Evolutionary conservation across 35 echinoderm and acorn worm species (phyloP).

Genomic region (Acanthaster planci): DNA sequence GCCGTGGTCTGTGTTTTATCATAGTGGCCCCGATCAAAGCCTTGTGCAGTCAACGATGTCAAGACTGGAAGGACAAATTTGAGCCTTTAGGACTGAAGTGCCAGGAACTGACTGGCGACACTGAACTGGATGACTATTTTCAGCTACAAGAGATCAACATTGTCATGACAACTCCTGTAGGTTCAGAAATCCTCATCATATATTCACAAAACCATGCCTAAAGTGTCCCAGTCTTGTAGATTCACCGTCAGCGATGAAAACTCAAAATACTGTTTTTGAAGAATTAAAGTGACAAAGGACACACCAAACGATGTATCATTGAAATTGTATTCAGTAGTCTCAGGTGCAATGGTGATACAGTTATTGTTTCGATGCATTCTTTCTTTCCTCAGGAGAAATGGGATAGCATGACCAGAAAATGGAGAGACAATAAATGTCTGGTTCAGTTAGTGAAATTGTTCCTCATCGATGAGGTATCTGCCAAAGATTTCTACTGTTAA

Average conservation of each 20-base stretch:
- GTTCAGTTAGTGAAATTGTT: conserved; percentile 72
- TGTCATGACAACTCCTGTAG: conserved; percentile 79
- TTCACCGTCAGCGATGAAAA: no score
- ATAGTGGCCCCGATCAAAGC: conserved; percentile 88
- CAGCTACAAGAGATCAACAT: conserved; percentile 70
- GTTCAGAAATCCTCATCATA: neutral
- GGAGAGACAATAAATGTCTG: conserved; percentile 87
- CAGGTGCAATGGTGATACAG: neutral
- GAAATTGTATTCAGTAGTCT: neutral
- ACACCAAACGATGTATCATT: neutral
- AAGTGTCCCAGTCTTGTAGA: no score
- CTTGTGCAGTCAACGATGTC: conserved; percentile 72
- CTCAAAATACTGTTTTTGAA: no score
- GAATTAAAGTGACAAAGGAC: neutral
- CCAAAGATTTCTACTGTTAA: no score
- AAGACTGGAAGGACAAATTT: conserved; percentile 80
- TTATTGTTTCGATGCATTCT: neutral
- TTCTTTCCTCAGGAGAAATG: conserved; percentile 70
- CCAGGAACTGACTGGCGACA: conserved; percentile 77
- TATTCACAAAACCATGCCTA: no score
- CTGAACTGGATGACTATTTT: conserved; percentile 74
- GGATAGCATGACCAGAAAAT: conserved; percentile 94
- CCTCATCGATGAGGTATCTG: conserved; percentile 80
- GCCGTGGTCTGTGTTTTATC: neutral
- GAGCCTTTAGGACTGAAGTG: conserved; percentile 70